Evolutionary conservation across 2,797 vertebrate species (phyloP).

Genomic region (Danio aesculapii): DNA sequence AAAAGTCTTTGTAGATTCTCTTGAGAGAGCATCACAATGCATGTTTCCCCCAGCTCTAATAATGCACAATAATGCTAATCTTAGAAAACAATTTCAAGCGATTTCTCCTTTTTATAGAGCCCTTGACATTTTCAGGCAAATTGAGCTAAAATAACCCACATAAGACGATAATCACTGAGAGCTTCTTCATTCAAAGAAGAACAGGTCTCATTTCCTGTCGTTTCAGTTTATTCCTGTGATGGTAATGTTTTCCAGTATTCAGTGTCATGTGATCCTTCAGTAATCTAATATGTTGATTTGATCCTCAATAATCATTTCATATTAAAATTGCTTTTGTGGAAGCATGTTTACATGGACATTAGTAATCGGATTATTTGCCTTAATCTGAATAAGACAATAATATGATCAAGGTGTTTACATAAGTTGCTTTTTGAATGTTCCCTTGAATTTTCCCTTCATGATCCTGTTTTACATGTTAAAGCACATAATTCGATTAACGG

Average conservation of each 20-base stretch:
- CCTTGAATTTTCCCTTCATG: too few relatives aligned
- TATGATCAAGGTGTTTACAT: too few relatives aligned
- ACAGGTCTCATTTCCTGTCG: constrained; percentile 10
- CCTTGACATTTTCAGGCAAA: constrained; percentile 38
- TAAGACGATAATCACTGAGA: constrained; percentile 8
- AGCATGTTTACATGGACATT: neutral
- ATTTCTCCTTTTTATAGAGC: constrained; percentile 8
- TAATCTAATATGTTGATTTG: neutral
- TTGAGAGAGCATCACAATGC: neutral
- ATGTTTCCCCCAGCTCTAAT: neutral
- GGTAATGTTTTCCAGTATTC: neutral
- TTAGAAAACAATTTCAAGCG: constrained; percentile 8
- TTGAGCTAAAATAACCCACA: constrained; percentile 5
- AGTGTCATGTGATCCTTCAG: neutral
- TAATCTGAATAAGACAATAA: too few relatives aligned
- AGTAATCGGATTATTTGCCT: too few relatives aligned
- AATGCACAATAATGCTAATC: constrained; percentile 14
- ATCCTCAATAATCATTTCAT: neutral
- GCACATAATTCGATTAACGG: too few relatives aligned
- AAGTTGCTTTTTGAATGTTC: too few relatives aligned
- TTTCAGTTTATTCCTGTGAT: neutral
- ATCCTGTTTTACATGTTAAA: too few relatives aligned
- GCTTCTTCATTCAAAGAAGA: neutral
- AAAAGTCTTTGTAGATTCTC: neutral
- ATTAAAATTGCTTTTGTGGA: neutral